A percentile compares a stretch with the other conserved stretches of the same genome.
These are phyloP conservation scores for Thomomys bottae DNA, from an alignment of 2,113 vertebrate species.

Conservation along the genomic window DNA sequence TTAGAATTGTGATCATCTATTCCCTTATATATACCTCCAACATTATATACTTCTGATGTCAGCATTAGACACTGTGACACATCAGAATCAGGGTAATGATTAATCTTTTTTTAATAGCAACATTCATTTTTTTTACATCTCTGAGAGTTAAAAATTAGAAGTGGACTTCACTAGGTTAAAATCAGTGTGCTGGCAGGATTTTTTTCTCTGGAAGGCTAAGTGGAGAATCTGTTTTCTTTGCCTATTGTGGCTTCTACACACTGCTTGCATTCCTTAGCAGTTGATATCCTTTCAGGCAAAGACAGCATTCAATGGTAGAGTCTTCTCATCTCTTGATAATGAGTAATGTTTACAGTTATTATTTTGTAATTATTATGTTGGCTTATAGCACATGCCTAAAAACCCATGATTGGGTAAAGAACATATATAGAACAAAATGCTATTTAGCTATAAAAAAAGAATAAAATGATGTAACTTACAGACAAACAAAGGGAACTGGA, in stretches of 20 bases:
- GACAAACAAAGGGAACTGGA: too few relatives aligned
- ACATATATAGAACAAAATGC: too few relatives aligned
- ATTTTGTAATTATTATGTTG: background rate
- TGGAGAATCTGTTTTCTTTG: background rate
- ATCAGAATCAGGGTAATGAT: background rate
- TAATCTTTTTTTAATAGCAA: too few relatives aligned
- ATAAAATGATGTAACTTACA: too few relatives aligned
- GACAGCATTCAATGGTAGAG: background rate
- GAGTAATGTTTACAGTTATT: background rate
- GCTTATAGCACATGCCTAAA: too few relatives aligned
- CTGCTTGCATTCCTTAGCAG: background rate
- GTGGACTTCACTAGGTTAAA: background rate
- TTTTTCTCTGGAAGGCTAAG: background rate
- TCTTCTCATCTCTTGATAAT: background rate
- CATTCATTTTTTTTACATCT: background rate
- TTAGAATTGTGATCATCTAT: background rate
- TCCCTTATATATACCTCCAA: background rate
- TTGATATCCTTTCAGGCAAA: background rate
- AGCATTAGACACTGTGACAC: background rate
- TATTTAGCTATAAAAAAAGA: too few relatives aligned
- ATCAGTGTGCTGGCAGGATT: background rate
- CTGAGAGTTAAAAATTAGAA: background rate
- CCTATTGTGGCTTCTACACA: background rate
- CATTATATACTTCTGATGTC: background rate
- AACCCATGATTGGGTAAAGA: too few relatives aligned